Evolutionary conservation across 1,140 invertebrate species (phyloP).

Genomic region (Phthorimaea operculella): DNA sequence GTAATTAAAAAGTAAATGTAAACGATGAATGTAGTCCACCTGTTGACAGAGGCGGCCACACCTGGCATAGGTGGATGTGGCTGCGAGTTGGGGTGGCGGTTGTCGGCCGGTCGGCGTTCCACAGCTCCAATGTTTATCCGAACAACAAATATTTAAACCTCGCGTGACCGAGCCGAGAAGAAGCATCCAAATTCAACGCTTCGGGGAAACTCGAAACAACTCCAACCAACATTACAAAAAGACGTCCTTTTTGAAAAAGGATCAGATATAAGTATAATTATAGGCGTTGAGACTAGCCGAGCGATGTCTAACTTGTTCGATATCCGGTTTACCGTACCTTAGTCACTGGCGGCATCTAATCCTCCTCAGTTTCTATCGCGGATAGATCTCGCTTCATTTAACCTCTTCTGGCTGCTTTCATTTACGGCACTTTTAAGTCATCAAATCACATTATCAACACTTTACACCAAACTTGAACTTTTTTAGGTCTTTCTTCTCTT

Average conservation of each 20-base stretch:
- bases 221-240: conserved; percentile 11
- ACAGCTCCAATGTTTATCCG: conserved; percentile 24
- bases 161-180: conserved; percentile 29
- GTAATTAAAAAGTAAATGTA: conserved; percentile 3
- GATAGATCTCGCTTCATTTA: conserved; percentile 41
- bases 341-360: conserved; percentile 51
- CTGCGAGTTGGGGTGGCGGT: conserved; percentile 21
- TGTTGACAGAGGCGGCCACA: conserved; percentile 36
- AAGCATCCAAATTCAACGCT: conserved; percentile 21
- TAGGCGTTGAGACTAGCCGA: conserved; percentile 40
- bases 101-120: conserved; percentile 18
- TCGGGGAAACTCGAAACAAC: conserved; percentile 13
- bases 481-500: conserved; percentile 11
- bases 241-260: conserved; percentile 22
- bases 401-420: conserved; percentile 15
- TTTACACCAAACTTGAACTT: conserved; percentile 46
- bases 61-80: conserved; percentile 26
- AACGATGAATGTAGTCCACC: conserved; percentile 28
- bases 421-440: conserved; percentile 26
- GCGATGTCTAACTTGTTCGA: conserved; percentile 42
- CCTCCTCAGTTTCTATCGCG: conserved; percentile 29
- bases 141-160: conserved; percentile 44
- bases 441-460: conserved; percentile 40
- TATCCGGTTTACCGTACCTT: conserved; percentile 63
- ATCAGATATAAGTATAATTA: conserved; percentile 15